phyloP scores from a whole-genome alignment of 2,113 vertebrate genomes.

The Pelecanoides urinatrix region DNA sequence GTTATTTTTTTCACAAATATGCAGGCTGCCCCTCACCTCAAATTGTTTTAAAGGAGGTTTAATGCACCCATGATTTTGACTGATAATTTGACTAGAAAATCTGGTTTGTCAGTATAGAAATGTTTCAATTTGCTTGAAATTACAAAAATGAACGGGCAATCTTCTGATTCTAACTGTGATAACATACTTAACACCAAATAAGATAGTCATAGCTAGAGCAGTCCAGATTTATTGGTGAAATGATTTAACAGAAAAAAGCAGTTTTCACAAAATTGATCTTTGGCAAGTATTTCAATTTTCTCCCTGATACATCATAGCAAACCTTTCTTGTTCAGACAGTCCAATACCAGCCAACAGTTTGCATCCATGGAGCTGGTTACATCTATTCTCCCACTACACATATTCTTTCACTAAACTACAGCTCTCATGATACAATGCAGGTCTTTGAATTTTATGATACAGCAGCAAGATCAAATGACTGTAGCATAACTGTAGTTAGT shows the following conservation, averaged over 20 bases:
- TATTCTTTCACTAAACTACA: background rate
- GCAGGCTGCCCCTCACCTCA: background rate
- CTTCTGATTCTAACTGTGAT: background rate
- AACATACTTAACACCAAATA: background rate
- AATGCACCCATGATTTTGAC: background rate
- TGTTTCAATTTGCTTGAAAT: background rate
- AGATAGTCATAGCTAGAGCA: background rate
- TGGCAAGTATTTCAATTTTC: background rate
- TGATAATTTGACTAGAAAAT: background rate
- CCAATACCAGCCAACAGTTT: background rate
- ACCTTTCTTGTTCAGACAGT: background rate
- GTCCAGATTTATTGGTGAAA: background rate
- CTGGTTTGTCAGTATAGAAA: background rate
- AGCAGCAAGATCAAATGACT: background rate
- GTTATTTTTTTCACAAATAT: background rate
- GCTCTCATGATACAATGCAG: background rate
- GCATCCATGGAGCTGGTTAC: background rate
- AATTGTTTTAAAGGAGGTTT: background rate
- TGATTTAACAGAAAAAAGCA: background rate
- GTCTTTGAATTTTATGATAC: background rate
- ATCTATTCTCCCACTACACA: background rate
- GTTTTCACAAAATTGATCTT: background rate
- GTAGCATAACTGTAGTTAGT: background rate
- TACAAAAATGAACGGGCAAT: background rate
- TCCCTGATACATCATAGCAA: background rate